These are phyloP conservation scores for Pocillopora damicornis DNA, from an alignment of 64 coral and sea anemone genomes.

Conservation along the genomic window DNA sequence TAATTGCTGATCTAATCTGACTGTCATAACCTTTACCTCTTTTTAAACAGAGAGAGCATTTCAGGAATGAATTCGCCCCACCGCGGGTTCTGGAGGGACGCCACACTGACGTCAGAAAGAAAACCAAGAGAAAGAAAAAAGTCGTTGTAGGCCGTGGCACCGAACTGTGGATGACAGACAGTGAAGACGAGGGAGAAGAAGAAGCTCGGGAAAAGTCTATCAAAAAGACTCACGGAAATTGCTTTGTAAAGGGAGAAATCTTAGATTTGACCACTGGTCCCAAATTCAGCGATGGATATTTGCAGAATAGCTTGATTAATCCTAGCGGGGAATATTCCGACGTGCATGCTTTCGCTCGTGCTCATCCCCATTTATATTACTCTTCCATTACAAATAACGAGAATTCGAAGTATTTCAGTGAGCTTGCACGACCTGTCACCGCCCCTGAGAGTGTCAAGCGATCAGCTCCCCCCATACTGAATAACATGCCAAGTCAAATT, in stretches of 20 bases:
- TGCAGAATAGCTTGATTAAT: constrained; percentile 6
- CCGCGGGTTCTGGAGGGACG: constrained; percentile 73
- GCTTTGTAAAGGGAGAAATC: constrained; percentile 15
- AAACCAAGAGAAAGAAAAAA: constrained; percentile 62
- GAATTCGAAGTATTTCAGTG: constrained; percentile 28
- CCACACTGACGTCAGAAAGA: constrained; percentile 61
- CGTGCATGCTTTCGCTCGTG: constrained; percentile 23
- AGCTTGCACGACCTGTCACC: constrained; percentile 48
- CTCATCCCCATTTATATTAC: constrained; percentile 16
- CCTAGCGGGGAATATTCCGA: constrained; percentile 32
- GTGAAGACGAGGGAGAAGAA: constrained; percentile 63
- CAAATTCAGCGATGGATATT: constrained; percentile 24
- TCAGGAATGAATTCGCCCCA: constrained; percentile 62
- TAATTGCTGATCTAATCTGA: too few relatives aligned
- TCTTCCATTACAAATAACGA: constrained; percentile 6
- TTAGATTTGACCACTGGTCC: constrained; percentile 23
- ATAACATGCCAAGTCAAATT: constrained; percentile 90
- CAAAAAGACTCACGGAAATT: constrained; percentile 14
- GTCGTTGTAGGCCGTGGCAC: constrained; percentile 38
- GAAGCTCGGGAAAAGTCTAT: not conserved
- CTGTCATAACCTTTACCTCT: not conserved
- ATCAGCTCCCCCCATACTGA: constrained; percentile 48
- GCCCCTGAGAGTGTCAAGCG: constrained; percentile 46
- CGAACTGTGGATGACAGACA: constrained; percentile 62
- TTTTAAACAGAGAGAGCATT: constrained; percentile 66